A percentile compares a stretch with the other conserved stretches of the same genome.
Conservation (phyloP, 2,888 invertebrate species). For the Ecliptopera silaceata region DNA sequence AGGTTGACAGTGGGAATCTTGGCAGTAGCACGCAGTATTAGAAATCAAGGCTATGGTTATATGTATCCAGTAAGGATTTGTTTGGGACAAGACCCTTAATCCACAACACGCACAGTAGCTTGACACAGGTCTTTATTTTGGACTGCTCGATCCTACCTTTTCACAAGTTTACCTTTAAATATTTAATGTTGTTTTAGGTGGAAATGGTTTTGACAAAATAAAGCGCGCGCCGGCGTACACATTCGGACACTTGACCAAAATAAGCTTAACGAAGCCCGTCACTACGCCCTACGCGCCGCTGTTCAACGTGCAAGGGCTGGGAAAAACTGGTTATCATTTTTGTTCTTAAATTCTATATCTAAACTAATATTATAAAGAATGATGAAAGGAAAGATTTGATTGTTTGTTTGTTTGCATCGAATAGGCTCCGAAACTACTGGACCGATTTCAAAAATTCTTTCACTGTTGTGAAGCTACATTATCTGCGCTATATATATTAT, state of each 20-base stretch:
- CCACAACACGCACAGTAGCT: constrained; percentile 3
- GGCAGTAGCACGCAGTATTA: neutral
- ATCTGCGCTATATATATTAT: no score
- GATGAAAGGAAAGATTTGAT: no score
- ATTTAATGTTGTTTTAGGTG: constrained; percentile 50
- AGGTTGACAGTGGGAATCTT: neutral
- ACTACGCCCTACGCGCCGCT: constrained; percentile 50
- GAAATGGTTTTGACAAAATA: constrained; percentile 63
- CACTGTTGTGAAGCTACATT: no score
- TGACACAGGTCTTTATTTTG: constrained; percentile 12
- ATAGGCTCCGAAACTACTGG: no score
- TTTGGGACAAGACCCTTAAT: constrained; percentile 8
- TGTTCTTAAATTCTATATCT: no score
- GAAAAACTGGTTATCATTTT: constrained; percentile 46
- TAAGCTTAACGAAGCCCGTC: constrained; percentile 43
- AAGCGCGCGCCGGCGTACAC: constrained; percentile 69
- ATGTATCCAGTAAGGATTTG: constrained; percentile 6
- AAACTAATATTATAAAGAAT: no score
- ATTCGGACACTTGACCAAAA: constrained; percentile 55
- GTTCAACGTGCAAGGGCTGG: constrained; percentile 50
- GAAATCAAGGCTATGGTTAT: constrained; percentile 2
- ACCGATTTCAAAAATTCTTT: no score
- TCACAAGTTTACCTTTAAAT: constrained; percentile 2
- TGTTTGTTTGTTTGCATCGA: no score
- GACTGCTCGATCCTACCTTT: neutral